phyloP scores from a whole-genome alignment of 1,140 invertebrate species.

The Euschistus heros region DNA sequence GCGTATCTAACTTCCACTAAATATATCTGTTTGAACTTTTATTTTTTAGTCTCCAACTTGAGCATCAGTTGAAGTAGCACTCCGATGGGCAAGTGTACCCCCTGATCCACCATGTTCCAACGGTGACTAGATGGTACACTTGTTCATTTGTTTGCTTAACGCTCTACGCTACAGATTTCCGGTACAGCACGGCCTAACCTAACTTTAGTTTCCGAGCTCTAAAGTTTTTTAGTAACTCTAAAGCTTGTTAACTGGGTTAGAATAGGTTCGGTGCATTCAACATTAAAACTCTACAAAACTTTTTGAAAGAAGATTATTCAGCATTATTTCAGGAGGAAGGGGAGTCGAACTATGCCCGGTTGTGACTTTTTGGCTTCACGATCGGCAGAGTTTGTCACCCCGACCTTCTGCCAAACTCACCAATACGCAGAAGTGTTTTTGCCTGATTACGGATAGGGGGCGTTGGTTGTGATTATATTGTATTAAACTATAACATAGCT shows the following conservation, averaged over 20 bases:
- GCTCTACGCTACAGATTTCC: neutral
- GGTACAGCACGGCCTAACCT: neutral
- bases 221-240: constrained; percentile 20
- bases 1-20: too few relatives aligned
- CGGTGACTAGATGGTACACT: constrained; percentile 28
- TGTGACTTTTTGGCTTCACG: too few relatives aligned
- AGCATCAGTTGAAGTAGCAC: neutral
- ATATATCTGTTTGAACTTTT: neutral
- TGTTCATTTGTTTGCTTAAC: constrained; percentile 3
- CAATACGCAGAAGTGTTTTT: too few relatives aligned
- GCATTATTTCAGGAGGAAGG: too few relatives aligned
- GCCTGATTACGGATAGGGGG: neutral
- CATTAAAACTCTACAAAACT: too few relatives aligned
- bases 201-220: constrained; percentile 24
- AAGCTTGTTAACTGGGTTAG: constrained; percentile 27
- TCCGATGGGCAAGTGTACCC: constrained; percentile 1
- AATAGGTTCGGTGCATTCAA: neutral
- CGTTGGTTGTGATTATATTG: neutral
- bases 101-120: neutral
- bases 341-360: too few relatives aligned
- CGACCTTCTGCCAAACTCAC: too few relatives aligned
- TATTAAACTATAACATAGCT: constrained; percentile 1
- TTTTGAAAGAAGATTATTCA: too few relatives aligned
- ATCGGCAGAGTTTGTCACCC: too few relatives aligned
- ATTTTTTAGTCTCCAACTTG: neutral